Conservation (phyloP, 2,113 vertebrate genomes). For the Sinosuthora webbiana region DNA sequence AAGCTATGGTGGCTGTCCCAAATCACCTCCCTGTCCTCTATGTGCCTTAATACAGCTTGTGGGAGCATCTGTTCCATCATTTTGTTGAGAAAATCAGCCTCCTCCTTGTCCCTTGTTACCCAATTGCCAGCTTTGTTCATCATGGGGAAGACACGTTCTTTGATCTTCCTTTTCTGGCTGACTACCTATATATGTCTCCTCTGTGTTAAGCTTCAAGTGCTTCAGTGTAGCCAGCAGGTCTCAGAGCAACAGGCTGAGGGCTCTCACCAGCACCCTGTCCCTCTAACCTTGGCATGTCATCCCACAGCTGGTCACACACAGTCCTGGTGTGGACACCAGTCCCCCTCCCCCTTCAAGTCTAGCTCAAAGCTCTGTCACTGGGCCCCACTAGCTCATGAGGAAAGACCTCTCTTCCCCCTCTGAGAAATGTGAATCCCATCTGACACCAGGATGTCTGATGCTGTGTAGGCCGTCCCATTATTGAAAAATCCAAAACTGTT, state of each 20-base stretch:
- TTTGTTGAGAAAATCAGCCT: background rate
- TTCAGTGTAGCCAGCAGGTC: background rate
- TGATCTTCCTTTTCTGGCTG: background rate
- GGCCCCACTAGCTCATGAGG: background rate
- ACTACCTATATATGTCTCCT: too few species aligned
- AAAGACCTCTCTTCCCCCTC: background rate
- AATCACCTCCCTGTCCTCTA: background rate
- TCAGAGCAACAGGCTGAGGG: background rate
- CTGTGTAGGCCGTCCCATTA: background rate
- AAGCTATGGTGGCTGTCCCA: background rate
- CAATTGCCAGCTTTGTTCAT: background rate
- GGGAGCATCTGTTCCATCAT: background rate
- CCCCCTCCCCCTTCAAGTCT: accelerated
- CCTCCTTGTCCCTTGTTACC: background rate
- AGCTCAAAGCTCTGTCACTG: background rate
- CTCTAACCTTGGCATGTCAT: background rate
- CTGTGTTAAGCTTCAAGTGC: background rate
- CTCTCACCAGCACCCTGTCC: background rate
- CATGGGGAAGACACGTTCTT: accelerated
- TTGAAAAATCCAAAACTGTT: background rate
- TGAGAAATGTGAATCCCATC: background rate
- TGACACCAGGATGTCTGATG: background rate
- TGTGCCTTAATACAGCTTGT: background rate
- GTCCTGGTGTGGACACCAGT: background rate
- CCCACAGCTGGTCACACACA: background rate